phyloP scores from a whole-genome alignment of 2,797 vertebrate genomes.

The Knipowitschia caucasica region DNA sequence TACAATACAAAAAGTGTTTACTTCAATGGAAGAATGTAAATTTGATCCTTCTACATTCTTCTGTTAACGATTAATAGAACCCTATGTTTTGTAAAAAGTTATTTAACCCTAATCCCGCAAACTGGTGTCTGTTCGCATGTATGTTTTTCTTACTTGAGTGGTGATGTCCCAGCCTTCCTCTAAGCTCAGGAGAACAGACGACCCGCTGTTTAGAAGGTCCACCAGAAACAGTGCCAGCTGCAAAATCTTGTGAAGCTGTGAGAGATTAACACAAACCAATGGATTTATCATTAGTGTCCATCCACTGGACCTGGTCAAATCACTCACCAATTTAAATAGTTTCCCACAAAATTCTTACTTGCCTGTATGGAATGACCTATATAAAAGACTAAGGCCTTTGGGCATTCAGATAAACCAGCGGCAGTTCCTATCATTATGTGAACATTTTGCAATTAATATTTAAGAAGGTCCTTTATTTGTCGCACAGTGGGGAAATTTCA shows the following conservation, averaged over 20 bases:
- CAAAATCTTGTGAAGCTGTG: conserved; percentile 92
- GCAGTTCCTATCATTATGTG: conserved; percentile 43
- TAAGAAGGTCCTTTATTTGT: too few species aligned
- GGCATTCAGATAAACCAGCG: conserved; percentile 50
- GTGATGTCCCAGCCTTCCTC: conserved; percentile 99
- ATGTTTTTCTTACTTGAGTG: conserved; percentile 83
- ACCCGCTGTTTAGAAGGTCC: conserved; percentile 92
- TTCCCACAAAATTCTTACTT: conserved; percentile 54
- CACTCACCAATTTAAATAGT: conserved; percentile 28
- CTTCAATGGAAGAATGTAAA: too few species aligned
- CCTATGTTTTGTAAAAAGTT: too few species aligned
- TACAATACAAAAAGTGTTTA: too few species aligned
- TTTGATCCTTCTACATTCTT: too few species aligned
- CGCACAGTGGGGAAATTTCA: too few species aligned
- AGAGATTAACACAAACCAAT: conserved; percentile 46
- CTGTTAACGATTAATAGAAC: too few species aligned
- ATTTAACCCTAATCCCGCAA: too few species aligned
- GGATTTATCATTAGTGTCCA: conserved; percentile 38
- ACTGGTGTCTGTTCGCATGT: too few species aligned
- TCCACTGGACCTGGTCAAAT: conserved; percentile 39
- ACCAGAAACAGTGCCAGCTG: conserved; percentile 88
- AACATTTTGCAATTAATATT: conserved; percentile 50
- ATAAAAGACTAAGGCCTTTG: conserved; percentile 40
- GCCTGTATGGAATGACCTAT: conserved; percentile 25
- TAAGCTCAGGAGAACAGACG: conserved; percentile 93